These are phyloP conservation scores for Ericerus pela DNA, from an alignment of 1,140 invertebrate genomes.

Conservation along the genomic window DNA sequence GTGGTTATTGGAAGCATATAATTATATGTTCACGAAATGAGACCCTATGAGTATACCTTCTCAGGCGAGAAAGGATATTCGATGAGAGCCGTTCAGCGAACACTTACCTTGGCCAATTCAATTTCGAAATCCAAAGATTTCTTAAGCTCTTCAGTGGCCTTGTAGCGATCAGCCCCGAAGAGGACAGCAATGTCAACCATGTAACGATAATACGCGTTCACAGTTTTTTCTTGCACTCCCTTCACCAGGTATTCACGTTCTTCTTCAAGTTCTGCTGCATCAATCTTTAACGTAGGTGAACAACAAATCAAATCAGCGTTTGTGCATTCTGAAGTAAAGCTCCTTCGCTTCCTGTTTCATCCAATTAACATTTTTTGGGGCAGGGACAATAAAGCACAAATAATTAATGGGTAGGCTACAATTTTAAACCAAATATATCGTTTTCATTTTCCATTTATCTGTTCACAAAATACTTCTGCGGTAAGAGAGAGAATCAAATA, in stretches of 20 bases:
- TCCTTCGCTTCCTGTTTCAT: neutral
- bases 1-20: too few relatives aligned
- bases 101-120: constrained; percentile 83
- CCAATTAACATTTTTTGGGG: too few relatives aligned
- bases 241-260: constrained; percentile 78
- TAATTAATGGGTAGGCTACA: too few relatives aligned
- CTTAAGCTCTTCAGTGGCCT: constrained; percentile 54
- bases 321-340: neutral
- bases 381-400: too few relatives aligned
- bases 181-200: constrained; percentile 76
- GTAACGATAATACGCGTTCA: constrained; percentile 62
- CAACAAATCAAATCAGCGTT: too few relatives aligned
- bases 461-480: too few relatives aligned
- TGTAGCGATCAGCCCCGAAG: constrained; percentile 57
- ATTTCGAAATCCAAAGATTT: constrained; percentile 88
- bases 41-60: neutral
- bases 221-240: constrained; percentile 59
- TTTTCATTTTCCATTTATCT: too few relatives aligned
- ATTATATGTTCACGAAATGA: neutral
- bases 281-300: too few relatives aligned
- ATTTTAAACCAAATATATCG: too few relatives aligned
- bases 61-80: neutral
- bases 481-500: too few relatives aligned
- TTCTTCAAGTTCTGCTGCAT: constrained; percentile 77
- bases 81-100: constrained; percentile 74